Evolutionary conservation across 1,140 invertebrate species (phyloP).

Genomic region (Agrilus planipennis): DNA sequence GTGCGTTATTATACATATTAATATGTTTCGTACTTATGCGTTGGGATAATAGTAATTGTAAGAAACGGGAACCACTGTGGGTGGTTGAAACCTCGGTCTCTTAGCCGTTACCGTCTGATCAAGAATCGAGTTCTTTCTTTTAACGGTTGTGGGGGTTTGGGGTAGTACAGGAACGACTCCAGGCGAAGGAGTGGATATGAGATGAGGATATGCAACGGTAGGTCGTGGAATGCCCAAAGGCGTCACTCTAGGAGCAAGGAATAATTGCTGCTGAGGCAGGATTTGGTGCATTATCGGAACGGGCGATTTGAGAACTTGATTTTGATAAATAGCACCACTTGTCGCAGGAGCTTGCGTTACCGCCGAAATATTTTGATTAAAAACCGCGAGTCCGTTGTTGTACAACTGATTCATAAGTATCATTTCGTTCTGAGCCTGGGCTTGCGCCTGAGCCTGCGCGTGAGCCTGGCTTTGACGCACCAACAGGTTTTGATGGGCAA

Average conservation of each 20-base stretch:
- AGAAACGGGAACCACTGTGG: slow-evolving; percentile 32
- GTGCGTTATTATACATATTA: too few relatives aligned
- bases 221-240: slow-evolving; percentile 24
- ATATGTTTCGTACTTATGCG: too few relatives aligned
- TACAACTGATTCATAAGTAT: slow-evolving; percentile 30
- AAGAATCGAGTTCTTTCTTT: too few relatives aligned
- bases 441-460: slow-evolving; percentile 25
- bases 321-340: slow-evolving; percentile 3
- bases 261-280: slow-evolving; percentile 35
- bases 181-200: slow-evolving; percentile 29
- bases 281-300: slow-evolving; percentile 24
- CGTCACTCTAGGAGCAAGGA: slow-evolving; percentile 26
- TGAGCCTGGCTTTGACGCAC: slow-evolving; percentile 27
- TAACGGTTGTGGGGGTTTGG: slow-evolving; percentile 32
- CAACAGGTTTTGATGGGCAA: slow-evolving; percentile 33
- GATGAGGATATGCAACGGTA: slow-evolving; percentile 22
- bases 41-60: slow-evolving; percentile 41
- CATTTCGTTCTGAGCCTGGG: slow-evolving; percentile 22
- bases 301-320: slow-evolving; percentile 28
- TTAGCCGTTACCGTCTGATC: too few relatives aligned
- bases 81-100: too few relatives aligned
- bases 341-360: slow-evolving; percentile 18
- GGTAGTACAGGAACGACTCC: slow-evolving; percentile 33
- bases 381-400: slow-evolving; percentile 26
- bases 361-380: slow-evolving; percentile 27